Evolutionary conservation across 64 coral and sea anemone genomes (phyloP).

Genomic region (Dendronephthya gigantea): DNA sequence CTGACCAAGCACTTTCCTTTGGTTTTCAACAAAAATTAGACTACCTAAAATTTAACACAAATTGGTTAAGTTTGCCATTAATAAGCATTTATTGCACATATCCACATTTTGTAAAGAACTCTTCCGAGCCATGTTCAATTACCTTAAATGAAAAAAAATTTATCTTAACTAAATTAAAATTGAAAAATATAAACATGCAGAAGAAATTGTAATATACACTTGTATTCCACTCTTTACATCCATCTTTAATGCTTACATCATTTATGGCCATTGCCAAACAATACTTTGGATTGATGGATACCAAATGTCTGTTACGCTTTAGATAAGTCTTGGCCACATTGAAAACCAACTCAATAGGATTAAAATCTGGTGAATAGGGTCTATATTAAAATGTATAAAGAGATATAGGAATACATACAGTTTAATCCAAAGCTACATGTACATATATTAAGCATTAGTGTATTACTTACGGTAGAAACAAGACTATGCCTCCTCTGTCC

Average conservation of each 20-base stretch:
- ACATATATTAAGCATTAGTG: no score
- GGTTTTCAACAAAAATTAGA: no score
- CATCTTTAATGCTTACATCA: background rate
- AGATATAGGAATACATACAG: background rate
- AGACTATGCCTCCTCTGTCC: constrained; percentile 29
- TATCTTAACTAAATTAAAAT: background rate
- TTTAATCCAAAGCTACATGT: background rate
- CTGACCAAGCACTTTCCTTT: no score
- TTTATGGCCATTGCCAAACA: background rate
- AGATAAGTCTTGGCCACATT: background rate
- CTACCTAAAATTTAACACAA: no score
- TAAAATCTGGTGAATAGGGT: background rate
- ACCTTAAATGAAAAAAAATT: background rate
- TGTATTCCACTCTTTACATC: no score
- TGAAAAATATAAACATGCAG: background rate
- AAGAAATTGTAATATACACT: no score
- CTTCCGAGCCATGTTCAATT: background rate
- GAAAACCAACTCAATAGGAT: background rate
- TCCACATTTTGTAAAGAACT: background rate
- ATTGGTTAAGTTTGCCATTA: no score
- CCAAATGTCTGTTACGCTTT: background rate
- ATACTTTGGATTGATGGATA: background rate
- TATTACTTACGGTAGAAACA: constrained; percentile 34
- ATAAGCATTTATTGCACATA: background rate
- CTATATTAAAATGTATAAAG: background rate